Evolutionary conservation across 1,140 invertebrate species (phyloP).

Genomic region (Paraescarpia echinospica): DNA sequence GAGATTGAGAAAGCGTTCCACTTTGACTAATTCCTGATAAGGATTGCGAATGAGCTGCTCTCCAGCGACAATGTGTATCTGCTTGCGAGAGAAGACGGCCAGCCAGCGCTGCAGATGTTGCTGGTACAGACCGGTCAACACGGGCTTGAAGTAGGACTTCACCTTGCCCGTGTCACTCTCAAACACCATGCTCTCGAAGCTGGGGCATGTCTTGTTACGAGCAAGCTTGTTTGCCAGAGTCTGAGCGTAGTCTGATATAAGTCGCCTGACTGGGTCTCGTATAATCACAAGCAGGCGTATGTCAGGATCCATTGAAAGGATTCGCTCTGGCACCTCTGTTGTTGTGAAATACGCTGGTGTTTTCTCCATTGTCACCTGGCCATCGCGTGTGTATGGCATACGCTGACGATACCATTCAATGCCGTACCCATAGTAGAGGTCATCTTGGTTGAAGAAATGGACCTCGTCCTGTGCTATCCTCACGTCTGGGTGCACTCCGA

Average conservation of each 20-base stretch:
- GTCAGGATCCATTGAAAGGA: conserved; percentile 15
- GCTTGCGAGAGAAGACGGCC: conserved; percentile 42
- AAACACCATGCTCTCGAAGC: conserved; percentile 50
- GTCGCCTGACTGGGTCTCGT: conserved; percentile 84
- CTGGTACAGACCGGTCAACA: conserved; percentile 53
- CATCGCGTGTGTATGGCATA: conserved; percentile 49
- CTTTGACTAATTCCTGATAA: conserved; percentile 43
- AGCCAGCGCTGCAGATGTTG: conserved; percentile 51
- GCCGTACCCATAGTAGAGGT: conserved; percentile 51
- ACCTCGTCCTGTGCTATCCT: conserved; percentile 45
- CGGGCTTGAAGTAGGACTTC: conserved; percentile 46
- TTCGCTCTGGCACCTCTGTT: conserved; percentile 10
- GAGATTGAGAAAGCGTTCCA: conserved; percentile 52
- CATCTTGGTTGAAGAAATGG: conserved; percentile 59
- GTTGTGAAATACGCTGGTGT: conserved; percentile 60
- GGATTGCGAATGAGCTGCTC: conserved; percentile 50
- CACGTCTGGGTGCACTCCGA: conserved; percentile 57
- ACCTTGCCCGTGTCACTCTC: conserved; percentile 42
- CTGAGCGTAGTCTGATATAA: conserved; percentile 92
- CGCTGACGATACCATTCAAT: conserved; percentile 58
- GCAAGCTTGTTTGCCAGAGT: conserved; percentile 40
- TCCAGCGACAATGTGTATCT: conserved; percentile 54
- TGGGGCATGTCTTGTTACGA: conserved; percentile 23
- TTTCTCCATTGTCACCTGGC: conserved; percentile 61
- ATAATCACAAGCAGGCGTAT: conserved; percentile 80